Conservation (phyloP, 2,113 vertebrate species). For the Bolborhynchus lineola region DNA sequence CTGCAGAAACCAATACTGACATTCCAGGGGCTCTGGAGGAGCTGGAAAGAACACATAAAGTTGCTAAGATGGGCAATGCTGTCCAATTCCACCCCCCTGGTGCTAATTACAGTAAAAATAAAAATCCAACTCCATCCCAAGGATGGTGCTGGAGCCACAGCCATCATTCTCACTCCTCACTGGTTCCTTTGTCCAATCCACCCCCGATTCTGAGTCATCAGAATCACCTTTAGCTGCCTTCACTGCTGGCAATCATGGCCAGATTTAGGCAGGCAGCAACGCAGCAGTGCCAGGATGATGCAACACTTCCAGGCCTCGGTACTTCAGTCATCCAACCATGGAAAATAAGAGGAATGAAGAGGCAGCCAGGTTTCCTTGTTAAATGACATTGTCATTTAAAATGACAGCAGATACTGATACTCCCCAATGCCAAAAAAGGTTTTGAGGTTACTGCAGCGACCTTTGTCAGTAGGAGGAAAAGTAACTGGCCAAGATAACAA, state of each 20-base stretch:
- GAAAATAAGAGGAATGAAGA: not conserved
- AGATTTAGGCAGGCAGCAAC: not conserved
- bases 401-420: not conserved
- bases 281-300: not conserved
- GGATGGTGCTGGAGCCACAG: not conserved
- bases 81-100: not conserved
- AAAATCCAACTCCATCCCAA: not conserved
- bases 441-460: not conserved
- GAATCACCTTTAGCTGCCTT: not conserved
- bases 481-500: not conserved
- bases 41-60: not conserved
- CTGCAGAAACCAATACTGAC: not conserved
- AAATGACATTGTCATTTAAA: not conserved
- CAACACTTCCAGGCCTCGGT: not conserved
- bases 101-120: slow-evolving; percentile 31
- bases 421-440: not conserved
- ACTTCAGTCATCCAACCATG: not conserved
- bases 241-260: not conserved
- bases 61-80: not conserved
- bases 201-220: slow-evolving; percentile 4
- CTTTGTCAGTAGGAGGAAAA: not conserved
- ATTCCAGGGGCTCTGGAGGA: not conserved
- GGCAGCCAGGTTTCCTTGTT: not conserved
- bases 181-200: not conserved
- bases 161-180: not conserved